A percentile compares a stretch with the other conserved stretches of the same genome.
Evolutionary conservation across 2,113 vertebrate genomes (phyloP).

Genomic region (Mungos mungo): DNA sequence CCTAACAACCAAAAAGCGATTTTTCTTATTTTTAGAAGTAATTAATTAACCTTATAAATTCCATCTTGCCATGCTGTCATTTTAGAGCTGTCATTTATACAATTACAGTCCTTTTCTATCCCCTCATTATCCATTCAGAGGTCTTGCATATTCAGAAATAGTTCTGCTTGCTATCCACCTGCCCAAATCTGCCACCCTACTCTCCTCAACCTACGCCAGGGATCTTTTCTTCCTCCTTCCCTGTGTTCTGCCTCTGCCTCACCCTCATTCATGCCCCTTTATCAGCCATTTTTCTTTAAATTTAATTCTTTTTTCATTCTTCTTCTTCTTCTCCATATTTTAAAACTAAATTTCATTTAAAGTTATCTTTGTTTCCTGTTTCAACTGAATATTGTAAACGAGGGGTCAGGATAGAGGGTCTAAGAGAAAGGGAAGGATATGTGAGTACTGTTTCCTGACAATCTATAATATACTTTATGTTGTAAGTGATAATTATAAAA

Average conservation of each 20-base stretch:
- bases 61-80: background rate
- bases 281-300: background rate
- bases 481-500: background rate
- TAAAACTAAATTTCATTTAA: background rate
- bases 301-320: background rate
- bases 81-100: background rate
- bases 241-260: background rate
- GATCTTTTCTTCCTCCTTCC: background rate
- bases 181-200: background rate
- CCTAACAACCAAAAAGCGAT: background rate
- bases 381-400: background rate
- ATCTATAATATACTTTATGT: background rate
- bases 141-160: background rate
- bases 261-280: background rate
- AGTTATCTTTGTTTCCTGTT: background rate
- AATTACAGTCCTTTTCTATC: background rate
- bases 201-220: background rate
- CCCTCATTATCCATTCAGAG: background rate
- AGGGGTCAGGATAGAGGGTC: fast-evolving
- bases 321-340: background rate
- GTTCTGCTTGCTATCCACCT: background rate
- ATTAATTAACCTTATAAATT: background rate
- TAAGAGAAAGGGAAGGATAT: background rate
- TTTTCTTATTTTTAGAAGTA: background rate
- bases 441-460: background rate